phyloP scores from a whole-genome alignment of 2,113 vertebrate genomes.

The Pseudopodoces humilis region DNA sequence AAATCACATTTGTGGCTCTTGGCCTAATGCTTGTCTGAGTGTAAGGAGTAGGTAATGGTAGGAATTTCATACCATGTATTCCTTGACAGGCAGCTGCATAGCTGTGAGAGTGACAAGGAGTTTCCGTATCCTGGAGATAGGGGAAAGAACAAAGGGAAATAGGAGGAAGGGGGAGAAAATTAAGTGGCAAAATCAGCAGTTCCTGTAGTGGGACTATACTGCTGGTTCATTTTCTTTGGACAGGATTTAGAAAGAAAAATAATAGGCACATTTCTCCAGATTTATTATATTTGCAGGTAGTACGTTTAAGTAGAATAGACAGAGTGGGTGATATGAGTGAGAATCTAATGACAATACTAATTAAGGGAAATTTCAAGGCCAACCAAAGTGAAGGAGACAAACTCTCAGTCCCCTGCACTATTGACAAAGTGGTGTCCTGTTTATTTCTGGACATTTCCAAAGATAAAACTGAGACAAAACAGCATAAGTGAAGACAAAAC shows the following conservation, averaged over 20 bases:
- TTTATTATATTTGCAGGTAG: neutral
- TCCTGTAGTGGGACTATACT: neutral
- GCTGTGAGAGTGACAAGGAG: neutral
- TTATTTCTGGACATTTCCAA: neutral
- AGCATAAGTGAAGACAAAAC: neutral
- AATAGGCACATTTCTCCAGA: neutral
- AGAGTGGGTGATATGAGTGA: neutral
- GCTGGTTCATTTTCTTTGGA: neutral
- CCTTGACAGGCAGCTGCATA: neutral
- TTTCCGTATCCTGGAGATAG: neutral
- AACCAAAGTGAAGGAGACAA: neutral
- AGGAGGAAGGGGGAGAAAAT: neutral
- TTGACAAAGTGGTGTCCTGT: neutral
- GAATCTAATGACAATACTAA: neutral
- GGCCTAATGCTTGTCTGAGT: neutral
- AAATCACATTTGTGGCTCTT: neutral
- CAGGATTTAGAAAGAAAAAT: slow-evolving; percentile 30
- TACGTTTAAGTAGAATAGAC: neutral
- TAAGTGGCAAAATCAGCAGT: neutral
- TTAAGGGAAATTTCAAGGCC: neutral
- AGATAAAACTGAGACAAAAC: neutral
- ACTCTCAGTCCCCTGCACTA: neutral
- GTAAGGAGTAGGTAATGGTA: neutral
- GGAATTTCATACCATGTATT: neutral
- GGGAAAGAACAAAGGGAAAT: neutral